phyloP scores from a whole-genome alignment of 2,888 invertebrate species.

The Eristalis arbustorum region DNA sequence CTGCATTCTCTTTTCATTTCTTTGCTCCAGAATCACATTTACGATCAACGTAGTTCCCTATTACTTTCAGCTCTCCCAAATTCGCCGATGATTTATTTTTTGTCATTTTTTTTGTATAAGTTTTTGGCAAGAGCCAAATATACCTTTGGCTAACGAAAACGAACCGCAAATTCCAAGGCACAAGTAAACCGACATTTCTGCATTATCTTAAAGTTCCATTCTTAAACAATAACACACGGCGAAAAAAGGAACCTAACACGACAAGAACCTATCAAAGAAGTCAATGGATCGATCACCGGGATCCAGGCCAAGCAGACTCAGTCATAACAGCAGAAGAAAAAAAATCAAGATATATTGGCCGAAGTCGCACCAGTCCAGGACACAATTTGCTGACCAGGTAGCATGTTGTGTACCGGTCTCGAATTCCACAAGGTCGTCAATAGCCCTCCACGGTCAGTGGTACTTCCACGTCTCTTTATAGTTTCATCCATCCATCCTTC shows the following conservation, averaged over 20 bases:
- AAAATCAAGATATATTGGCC: conserved; percentile 46
- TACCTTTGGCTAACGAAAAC: conserved; percentile 36
- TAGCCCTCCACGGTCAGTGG: conserved; percentile 59
- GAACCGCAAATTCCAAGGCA: conserved; percentile 55
- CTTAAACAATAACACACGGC: conserved; percentile 55
- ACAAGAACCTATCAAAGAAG: conserved; percentile 57
- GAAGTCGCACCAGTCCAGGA: conserved; percentile 49
- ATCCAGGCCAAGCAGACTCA: conserved; percentile 31
- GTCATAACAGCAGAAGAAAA: conserved; percentile 6
- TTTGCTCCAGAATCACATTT: neutral
- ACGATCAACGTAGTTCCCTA: neutral
- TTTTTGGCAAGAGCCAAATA: conserved; percentile 4
- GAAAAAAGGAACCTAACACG: conserved; percentile 36
- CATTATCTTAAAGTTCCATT: conserved; percentile 72
- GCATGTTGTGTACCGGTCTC: conserved; percentile 65
- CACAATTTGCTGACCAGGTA: conserved; percentile 67
- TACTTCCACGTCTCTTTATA: conserved; percentile 35
- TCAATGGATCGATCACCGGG: conserved; percentile 68
- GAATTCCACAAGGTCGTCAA: conserved; percentile 73
- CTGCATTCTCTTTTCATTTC: neutral
- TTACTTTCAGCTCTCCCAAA: neutral
- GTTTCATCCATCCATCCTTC: conserved; percentile 18
- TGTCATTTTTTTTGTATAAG: neutral
- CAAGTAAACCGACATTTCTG: conserved; percentile 73
- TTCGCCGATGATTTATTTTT: neutral